These are phyloP conservation scores for Ormyrus pomaceus DNA, from an alignment of 2,888 invertebrate species.

Conservation along the genomic window DNA sequence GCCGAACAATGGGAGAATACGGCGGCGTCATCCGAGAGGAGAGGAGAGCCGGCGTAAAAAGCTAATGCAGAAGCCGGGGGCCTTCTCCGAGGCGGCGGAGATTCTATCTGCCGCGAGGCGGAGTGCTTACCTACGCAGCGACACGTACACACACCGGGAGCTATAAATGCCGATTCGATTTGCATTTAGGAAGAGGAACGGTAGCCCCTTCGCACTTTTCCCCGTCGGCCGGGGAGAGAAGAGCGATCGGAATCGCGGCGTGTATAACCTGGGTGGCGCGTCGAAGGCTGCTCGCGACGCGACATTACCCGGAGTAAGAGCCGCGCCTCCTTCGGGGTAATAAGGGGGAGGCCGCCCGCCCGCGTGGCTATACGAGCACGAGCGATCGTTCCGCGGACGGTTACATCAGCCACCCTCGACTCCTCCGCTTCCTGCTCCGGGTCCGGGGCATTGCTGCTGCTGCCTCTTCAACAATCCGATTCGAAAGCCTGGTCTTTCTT, in stretches of 20 bases:
- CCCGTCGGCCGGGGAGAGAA: constrained; percentile 6
- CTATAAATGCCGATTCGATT: too few relatives aligned
- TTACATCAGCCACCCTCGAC: not conserved
- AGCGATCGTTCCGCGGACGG: not conserved
- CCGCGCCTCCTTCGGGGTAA: not conserved
- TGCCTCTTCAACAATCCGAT: too few relatives aligned
- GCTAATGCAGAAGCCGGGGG: too few relatives aligned
- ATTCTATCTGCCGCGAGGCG: too few relatives aligned
- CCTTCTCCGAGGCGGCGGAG: too few relatives aligned
- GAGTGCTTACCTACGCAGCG: too few relatives aligned
- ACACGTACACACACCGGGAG: too few relatives aligned
- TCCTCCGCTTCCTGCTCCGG: not conserved
- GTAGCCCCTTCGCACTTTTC: not conserved
- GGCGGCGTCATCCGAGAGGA: not conserved
- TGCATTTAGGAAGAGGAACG: not conserved
- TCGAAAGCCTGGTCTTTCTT: not conserved
- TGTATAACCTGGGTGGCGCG: constrained; percentile 3
- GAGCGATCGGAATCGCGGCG: not conserved
- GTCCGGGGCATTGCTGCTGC: too few relatives aligned
- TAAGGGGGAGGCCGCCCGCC: constrained; percentile 33
- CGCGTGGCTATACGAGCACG: constrained; percentile 36
- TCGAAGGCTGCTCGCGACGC: not conserved
- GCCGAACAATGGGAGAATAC: constrained; percentile 23
- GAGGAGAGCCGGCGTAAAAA: not conserved
- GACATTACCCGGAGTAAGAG: constrained; percentile 20